Evolutionary conservation across 37 sponge, comb jelly and placozoan genomes (phyloP), one percentile per base, ranked within the genome.

Genomic region (Haliclona indistincta): DNA sequence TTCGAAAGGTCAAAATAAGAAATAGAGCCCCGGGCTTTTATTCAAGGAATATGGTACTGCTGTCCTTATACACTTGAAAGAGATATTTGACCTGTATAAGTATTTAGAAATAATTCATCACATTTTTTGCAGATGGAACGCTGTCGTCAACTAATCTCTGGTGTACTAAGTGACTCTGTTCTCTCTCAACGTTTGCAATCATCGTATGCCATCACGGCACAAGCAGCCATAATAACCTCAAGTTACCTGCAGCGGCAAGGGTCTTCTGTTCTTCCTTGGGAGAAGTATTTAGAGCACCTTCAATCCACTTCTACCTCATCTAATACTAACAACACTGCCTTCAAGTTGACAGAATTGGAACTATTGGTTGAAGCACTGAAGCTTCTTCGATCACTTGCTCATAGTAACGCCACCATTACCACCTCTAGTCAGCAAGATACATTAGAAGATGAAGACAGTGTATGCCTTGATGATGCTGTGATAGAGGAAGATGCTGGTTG

Each of bases 361-460:
- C 53, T 83, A 41, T 67, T 69, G 22, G 15, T 75, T 41, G 76
- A 83, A 43, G 76, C 76, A 0, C 37, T 64, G 34, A 71, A 73
- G 39, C 28, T 81, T 28, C 32, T 76, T n/a, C 45, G 38, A 8
- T 43, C 26, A 64, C 30, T 35, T 64, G 22, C 4, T 22, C 34
- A 19, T 64, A 64, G 32, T 2, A 32, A 19, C 30, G 51, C 25
- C 6, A 58, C 60, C 25, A 8, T n/a, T 25, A 58, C 60, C 60
- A 25, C 13, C 11, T 26, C 28, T 58, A n/a, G n/a, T 58, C 26
- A n/a, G 11, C 6, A 20, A 58, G 28, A 25, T 6, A 25, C 28
- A n/a, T 6, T 8, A 58, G 60, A 58, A n/a, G 60, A 58, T 58
- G 51, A 47, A 47, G 10, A 10, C 51, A 47, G 15, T 10, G 10